Percentiles rank a stretch among this genome's conserved stretches.
phyloP scores from a whole-genome alignment of 2,888 invertebrate genomes.

The Drosophila aldrichi region DNA sequence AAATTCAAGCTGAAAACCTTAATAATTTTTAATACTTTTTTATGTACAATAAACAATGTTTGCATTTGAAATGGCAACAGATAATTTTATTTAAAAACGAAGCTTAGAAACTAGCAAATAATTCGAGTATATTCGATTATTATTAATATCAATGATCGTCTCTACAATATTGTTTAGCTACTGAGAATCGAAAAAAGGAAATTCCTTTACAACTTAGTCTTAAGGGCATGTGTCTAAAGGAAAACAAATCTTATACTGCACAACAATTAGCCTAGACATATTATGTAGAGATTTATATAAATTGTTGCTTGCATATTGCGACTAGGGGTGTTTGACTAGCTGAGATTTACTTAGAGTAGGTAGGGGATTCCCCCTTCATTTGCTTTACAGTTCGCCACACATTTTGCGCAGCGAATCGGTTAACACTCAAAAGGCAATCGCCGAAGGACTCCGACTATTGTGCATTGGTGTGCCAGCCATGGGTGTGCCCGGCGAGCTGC shows the following conservation, averaged over 20 bases:
- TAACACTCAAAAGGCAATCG: conserved; percentile 80
- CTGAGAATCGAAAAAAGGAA: conserved; percentile 52
- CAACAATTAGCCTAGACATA: conserved; percentile 56
- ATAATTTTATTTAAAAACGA: conserved; percentile 64
- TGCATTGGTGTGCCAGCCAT: conserved; percentile 75
- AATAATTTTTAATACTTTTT: conserved; percentile 8
- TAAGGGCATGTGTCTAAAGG: conserved; percentile 41
- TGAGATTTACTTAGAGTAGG: conserved; percentile 15
- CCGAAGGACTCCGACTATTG: conserved; percentile 82
- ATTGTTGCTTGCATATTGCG: conserved; percentile 17
- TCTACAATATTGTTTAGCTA: conserved; percentile 61
- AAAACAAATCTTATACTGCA: conserved; percentile 38
- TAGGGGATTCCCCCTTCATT: conserved; percentile 7
- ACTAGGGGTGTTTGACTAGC: conserved; percentile 40
- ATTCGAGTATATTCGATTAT: conserved; percentile 58
- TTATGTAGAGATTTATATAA: conserved; percentile 4
- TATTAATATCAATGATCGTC: conserved; percentile 44
- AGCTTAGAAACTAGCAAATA: conserved; percentile 70
- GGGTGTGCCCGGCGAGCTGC: conserved; percentile 83
- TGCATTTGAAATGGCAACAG: conserved; percentile 70
- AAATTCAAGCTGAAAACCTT: conserved; percentile 8
- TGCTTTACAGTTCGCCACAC: conserved; percentile 49
- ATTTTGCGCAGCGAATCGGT: conserved; percentile 72
- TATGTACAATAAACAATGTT: conserved; percentile 24
- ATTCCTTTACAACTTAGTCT: conserved; percentile 40